phyloP scores from a whole-genome alignment of 1,140 invertebrate species.

The Diuraphis noxia region DNA sequence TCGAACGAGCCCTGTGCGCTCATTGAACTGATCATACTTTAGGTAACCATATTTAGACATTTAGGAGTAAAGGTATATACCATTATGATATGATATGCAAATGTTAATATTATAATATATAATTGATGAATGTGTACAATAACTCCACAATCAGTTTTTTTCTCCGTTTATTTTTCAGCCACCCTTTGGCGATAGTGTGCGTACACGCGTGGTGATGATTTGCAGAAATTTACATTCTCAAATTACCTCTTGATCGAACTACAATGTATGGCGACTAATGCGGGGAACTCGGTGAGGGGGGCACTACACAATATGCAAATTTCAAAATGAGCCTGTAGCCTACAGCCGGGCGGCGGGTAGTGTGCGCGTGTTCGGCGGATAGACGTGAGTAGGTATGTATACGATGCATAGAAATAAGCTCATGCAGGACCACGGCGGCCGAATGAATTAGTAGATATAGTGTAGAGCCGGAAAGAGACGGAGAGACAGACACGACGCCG shows the following conservation, averaged over 20 bases:
- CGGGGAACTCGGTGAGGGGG: neutral
- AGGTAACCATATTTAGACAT: too few species aligned
- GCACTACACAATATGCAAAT: slow-evolving; percentile 23
- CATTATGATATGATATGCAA: too few species aligned
- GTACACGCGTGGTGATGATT: neutral
- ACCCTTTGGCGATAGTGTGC: neutral
- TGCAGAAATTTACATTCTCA: neutral
- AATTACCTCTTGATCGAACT: slow-evolving; percentile 20
- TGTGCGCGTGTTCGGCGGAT: neutral
- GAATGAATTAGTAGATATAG: neutral
- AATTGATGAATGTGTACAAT: neutral
- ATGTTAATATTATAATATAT: neutral
- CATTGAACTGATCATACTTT: neutral
- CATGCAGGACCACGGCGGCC: neutral
- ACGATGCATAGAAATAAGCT: neutral
- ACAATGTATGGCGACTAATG: slow-evolving; percentile 7
- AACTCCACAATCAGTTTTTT: neutral
- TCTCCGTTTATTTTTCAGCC: neutral
- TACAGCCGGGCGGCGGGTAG: neutral
- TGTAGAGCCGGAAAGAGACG: neutral
- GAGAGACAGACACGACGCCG: neutral
- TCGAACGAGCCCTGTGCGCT: neutral
- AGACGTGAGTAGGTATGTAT: neutral
- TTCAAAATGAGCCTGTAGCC: neutral
- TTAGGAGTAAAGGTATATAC: neutral